Evolutionary conservation across 2,113 vertebrate species (phyloP).

Genomic region (Bos indicus): DNA sequence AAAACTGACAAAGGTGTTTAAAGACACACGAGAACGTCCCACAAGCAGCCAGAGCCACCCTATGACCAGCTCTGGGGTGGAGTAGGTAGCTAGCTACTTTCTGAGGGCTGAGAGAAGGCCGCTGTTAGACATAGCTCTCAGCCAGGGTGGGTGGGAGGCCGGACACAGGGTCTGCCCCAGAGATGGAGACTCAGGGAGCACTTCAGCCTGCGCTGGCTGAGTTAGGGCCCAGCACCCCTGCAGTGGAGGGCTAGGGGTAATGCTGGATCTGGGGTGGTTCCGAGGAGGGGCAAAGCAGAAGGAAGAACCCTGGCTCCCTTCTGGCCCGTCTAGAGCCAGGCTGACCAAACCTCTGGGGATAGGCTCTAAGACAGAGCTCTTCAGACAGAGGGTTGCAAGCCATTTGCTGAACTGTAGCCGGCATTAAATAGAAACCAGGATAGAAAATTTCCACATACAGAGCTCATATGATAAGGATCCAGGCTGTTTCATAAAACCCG

Average conservation of each 20-base stretch:
- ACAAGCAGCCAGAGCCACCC: not conserved
- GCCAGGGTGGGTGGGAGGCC: not conserved
- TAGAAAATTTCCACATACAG: not conserved
- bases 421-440: not conserved
- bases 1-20: not conserved
- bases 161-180: not conserved
- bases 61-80: not conserved
- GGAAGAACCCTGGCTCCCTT: not conserved
- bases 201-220: not conserved
- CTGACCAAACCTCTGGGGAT: too few relatives aligned
- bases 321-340: rapidly evolving
- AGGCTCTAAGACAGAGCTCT: not conserved
- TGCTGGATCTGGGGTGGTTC: not conserved
- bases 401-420: not conserved
- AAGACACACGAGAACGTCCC: too few relatives aligned
- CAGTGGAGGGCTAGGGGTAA: not conserved
- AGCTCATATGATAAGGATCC: not conserved
- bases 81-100: not conserved
- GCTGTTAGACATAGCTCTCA: not conserved
- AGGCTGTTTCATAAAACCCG: not conserved
- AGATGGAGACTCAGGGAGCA: not conserved
- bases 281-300: rapidly evolving
- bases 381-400: not conserved
- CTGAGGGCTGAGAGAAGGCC: rapidly evolving
- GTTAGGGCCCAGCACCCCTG: not conserved